Evolutionary conservation across 2,888 invertebrate genomes (phyloP).

Genomic region (Sericinus montela): DNA sequence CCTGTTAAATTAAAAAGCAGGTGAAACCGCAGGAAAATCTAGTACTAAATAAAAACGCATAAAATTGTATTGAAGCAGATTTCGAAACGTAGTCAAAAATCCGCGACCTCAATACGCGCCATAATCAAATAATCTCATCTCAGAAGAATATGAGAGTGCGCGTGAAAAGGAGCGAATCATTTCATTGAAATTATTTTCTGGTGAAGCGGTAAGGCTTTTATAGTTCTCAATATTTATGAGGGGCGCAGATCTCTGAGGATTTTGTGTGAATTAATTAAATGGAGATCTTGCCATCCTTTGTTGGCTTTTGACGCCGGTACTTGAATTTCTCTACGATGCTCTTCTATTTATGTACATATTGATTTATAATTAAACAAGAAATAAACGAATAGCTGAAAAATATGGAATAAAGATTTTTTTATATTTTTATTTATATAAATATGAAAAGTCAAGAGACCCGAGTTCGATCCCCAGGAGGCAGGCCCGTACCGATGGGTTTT

Average conservation of each 20-base stretch:
- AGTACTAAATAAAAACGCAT: slow-evolving; percentile 4
- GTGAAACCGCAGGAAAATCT: no score
- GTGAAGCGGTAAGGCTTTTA: slow-evolving; percentile 20
- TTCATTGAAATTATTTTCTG: slow-evolving; percentile 29
- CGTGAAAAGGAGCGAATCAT: slow-evolving; percentile 22
- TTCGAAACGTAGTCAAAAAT: slow-evolving; percentile 15
- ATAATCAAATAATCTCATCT: slow-evolving; percentile 23
- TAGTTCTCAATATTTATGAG: slow-evolving; percentile 45
- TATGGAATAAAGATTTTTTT: no score
- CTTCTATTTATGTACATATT: no score
- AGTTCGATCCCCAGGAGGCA: no score
- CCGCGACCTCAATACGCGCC: slow-evolving; percentile 22
- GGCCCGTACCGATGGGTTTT: no score
- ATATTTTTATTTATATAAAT: no score
- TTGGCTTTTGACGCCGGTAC: slow-evolving; percentile 26
- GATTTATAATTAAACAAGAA: no score
- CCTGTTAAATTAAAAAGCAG: no score
- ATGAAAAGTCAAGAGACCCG: no score
- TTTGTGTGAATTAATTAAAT: slow-evolving; percentile 43
- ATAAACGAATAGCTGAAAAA: no score
- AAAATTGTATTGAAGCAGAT: slow-evolving; percentile 10
- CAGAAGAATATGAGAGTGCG: slow-evolving; percentile 19
- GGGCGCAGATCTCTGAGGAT: slow-evolving; percentile 20
- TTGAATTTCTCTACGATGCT: slow-evolving; percentile 23
- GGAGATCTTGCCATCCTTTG: slow-evolving; percentile 29